Conservation (phyloP, 2,113 vertebrate species). For the Hipposideros armiger region DNA sequence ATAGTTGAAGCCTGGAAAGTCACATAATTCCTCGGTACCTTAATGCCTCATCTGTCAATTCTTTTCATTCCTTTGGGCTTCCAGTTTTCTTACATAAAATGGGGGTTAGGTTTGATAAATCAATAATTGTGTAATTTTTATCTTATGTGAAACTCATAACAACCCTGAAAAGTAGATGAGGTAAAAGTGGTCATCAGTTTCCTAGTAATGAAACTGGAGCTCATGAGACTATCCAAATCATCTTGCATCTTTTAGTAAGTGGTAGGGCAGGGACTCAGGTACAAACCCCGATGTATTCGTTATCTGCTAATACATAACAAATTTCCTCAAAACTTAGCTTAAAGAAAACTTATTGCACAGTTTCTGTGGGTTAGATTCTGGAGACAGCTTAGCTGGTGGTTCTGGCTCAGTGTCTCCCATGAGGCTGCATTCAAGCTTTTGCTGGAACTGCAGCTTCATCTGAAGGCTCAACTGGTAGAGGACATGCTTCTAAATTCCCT, state of each 20-base stretch:
- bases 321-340: not conserved
- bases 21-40: not conserved
- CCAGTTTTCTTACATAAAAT: conserved; percentile 7
- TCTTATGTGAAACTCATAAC: not conserved
- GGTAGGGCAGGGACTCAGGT: not conserved
- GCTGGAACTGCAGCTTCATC: not conserved
- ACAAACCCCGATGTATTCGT: not conserved
- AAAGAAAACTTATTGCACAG: not conserved
- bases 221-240: not conserved
- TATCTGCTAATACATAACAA: not conserved
- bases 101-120: not conserved
- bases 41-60: not conserved
- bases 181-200: not conserved
- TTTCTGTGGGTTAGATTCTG: not conserved
- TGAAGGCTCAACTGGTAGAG: not conserved
- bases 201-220: not conserved
- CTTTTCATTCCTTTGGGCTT: not conserved
- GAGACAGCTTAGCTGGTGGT: not conserved
- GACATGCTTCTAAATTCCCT: not conserved
- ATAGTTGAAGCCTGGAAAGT: not conserved
- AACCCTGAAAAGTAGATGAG: not conserved
- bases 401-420: not conserved
- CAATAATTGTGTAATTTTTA: not conserved
- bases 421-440: not conserved
- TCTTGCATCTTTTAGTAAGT: not conserved